These are phyloP conservation scores for Paracanthobrama guichenoti DNA, from an alignment of 2,113 vertebrate genomes.

Conservation along the genomic window DNA sequence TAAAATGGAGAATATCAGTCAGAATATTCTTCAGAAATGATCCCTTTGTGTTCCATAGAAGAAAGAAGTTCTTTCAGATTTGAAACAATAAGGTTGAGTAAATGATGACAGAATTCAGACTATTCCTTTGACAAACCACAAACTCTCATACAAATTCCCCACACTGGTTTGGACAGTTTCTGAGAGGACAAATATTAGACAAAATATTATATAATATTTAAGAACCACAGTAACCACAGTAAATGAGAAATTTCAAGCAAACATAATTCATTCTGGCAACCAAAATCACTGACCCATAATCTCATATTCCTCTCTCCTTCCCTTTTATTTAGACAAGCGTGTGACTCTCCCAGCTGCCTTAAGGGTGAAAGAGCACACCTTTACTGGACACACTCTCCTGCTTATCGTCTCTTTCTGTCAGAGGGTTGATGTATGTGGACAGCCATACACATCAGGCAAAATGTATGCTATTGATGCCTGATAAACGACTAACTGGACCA, in stretches of 20 bases:
- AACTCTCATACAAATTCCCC: not conserved
- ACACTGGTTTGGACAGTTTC: not conserved
- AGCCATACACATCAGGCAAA: not conserved
- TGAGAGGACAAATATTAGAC: not conserved
- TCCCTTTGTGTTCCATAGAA: not conserved
- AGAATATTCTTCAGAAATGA: not conserved
- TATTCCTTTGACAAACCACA: slow-evolving; percentile 17
- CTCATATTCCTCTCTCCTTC: not conserved
- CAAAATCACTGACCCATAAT: not conserved
- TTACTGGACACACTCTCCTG: not conserved
- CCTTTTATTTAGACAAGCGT: slow-evolving; percentile 59
- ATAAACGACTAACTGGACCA: not conserved
- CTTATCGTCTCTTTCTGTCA: not conserved
- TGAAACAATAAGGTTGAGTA: not conserved
- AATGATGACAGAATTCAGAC: not conserved
- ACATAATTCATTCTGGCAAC: not conserved
- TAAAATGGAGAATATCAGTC: not conserved
- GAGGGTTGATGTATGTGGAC: not conserved
- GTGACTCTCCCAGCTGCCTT: slow-evolving; percentile 47
- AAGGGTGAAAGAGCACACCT: slow-evolving; percentile 28
- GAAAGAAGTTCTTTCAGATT: not conserved
- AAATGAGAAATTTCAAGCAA: not conserved
- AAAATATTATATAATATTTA: not conserved
- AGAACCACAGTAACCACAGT: not conserved
- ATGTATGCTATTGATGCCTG: not conserved